A percentile compares a stretch with the other conserved stretches of the same genome.
Evolutionary conservation across 2,797 vertebrate genomes (phyloP).

Genomic region (Sebastes matsubarae): DNA sequence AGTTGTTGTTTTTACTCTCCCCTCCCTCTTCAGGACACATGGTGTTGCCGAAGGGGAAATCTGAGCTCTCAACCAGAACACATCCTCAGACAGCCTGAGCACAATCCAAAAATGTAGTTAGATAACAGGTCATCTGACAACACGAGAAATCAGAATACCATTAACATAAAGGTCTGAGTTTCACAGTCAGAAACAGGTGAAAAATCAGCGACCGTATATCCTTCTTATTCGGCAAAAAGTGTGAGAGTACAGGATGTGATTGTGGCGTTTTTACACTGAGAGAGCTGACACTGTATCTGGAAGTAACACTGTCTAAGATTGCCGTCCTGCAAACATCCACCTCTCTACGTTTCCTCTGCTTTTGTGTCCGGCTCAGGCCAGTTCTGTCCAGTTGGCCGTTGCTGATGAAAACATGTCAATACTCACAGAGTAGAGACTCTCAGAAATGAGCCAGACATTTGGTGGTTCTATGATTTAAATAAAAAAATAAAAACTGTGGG

Average conservation of each 20-base stretch:
- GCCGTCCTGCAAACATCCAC: neutral
- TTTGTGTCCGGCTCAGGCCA: neutral
- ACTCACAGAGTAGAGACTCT: neutral
- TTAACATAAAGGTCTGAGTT: neutral
- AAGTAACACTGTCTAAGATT: neutral
- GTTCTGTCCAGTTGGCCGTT: neutral
- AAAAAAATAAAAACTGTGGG: neutral
- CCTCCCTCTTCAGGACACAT: slow-evolving; percentile 59
- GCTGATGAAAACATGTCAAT: neutral
- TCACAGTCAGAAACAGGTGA: neutral
- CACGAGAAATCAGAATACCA: neutral
- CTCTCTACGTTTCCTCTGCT: neutral
- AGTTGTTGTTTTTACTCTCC: neutral
- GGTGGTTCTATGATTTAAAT: neutral
- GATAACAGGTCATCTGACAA: slow-evolving; percentile 35
- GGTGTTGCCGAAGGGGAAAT: slow-evolving; percentile 50
- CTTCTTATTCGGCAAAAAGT: neutral
- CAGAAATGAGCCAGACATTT: neutral
- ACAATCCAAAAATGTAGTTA: slow-evolving; percentile 3
- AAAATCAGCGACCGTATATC: neutral
- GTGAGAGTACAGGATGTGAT: neutral
- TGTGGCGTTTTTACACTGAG: neutral
- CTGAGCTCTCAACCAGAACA: slow-evolving; percentile 56
- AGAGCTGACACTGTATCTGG: neutral
- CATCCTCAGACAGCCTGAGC: slow-evolving; percentile 31